These are phyloP conservation scores for Agriopis marginaria DNA, from an alignment of 2,888 invertebrate species.

Conservation along the genomic window DNA sequence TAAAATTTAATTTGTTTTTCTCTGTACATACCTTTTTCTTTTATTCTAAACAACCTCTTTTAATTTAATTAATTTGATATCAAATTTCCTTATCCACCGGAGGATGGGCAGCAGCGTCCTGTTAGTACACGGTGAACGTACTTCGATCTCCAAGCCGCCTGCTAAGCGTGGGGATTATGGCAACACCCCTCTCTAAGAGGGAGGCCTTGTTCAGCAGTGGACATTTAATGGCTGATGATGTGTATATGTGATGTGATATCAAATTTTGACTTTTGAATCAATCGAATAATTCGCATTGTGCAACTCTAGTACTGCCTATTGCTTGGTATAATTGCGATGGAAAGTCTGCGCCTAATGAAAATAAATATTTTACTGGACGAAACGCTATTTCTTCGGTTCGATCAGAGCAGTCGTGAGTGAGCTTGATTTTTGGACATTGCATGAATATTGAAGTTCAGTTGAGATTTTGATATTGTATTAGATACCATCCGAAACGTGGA, in stretches of 20 bases:
- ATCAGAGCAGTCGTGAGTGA: slow-evolving; percentile 24
- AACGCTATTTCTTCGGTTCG: slow-evolving; percentile 25
- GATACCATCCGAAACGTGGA: no score
- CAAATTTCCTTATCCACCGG: no score
- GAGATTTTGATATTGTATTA: not conserved
- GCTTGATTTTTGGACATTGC: slow-evolving; percentile 13
- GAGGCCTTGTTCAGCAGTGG: no score
- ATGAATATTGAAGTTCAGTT: slow-evolving; percentile 19
- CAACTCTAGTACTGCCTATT: slow-evolving; percentile 19
- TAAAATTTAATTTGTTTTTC: no score
- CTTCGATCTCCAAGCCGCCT: no score
- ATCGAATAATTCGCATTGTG: slow-evolving; percentile 29
- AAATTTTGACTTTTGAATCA: not conserved
- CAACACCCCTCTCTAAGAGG: no score
- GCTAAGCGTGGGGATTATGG: no score
- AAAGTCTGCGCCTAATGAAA: slow-evolving; percentile 38
- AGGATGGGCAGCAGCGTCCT: no score
- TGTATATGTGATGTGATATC: no score
- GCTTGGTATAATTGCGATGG: slow-evolving; percentile 42
- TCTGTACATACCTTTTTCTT: no score
- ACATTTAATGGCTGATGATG: no score
- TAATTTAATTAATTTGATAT: not conserved
- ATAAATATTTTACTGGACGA: slow-evolving; percentile 39
- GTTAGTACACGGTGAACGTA: no score
- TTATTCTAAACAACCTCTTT: not conserved